phyloP scores from a whole-genome alignment of 2,888 invertebrate species.

The Acronicta aceris region DNA sequence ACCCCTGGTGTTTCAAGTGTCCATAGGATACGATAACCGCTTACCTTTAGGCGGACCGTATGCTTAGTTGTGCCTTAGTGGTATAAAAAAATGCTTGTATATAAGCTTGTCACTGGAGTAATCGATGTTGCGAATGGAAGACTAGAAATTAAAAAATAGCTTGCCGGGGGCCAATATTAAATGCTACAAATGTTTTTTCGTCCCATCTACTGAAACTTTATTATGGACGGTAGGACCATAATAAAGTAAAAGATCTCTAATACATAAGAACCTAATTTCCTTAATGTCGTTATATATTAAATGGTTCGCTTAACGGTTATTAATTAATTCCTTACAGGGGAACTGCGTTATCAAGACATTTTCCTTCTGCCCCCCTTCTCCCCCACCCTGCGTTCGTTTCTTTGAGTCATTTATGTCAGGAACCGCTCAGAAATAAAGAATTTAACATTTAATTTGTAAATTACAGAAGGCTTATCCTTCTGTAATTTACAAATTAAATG shows the following conservation, averaged over 20 bases:
- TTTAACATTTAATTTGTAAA: conserved; percentile 46
- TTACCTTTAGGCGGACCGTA: too few relatives aligned
- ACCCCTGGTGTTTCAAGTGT: too few relatives aligned
- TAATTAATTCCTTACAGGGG: conserved; percentile 51
- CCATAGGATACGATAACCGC: too few relatives aligned
- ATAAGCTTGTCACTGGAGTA: too few relatives aligned
- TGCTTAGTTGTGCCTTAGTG: too few relatives aligned
- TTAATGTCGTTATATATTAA: conserved; percentile 36
- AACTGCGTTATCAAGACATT: conserved; percentile 41
- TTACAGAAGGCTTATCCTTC: conserved; percentile 55
- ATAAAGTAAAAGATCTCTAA: conserved; percentile 13
- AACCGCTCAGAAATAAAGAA: conserved; percentile 37
- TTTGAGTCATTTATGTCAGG: conserved; percentile 42
- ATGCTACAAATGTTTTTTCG: too few relatives aligned
- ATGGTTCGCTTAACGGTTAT: conserved; percentile 46
- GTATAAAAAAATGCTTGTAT: too few relatives aligned
- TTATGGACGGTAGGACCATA: neutral
- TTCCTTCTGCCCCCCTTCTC: conserved; percentile 26
- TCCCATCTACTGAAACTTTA: neutral
- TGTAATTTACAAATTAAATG: conserved; percentile 52
- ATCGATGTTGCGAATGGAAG: too few relatives aligned
- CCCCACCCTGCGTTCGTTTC: conserved; percentile 10
- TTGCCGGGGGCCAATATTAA: too few relatives aligned
- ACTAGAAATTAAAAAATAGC: too few relatives aligned
- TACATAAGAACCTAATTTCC: conserved; percentile 29